These are phyloP conservation scores for Rhinichthys klamathensis DNA, from an alignment of 2,113 vertebrate genomes.

Conservation along the genomic window DNA sequence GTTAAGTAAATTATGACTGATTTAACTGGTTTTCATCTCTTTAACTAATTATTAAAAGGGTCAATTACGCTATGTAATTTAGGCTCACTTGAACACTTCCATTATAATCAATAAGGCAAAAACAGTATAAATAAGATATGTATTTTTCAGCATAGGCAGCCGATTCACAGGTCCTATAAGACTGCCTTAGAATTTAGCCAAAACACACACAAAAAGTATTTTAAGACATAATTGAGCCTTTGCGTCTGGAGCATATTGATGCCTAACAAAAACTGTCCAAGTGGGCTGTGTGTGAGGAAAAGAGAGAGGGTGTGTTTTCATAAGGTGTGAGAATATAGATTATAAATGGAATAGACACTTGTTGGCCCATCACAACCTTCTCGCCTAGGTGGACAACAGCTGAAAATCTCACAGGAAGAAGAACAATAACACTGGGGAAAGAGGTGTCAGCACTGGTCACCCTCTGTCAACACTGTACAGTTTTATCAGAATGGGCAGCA, in stretches of 20 bases:
- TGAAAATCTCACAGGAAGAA: slow-evolving; percentile 70
- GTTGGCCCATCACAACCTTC: neutral
- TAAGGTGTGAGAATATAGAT: neutral
- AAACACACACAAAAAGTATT: neutral
- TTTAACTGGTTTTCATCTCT: too few relatives aligned
- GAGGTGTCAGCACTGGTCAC: slow-evolving; percentile 52
- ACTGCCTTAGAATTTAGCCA: neutral
- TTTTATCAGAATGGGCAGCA: slow-evolving; percentile 66
- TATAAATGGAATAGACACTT: neutral
- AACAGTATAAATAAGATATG: neutral
- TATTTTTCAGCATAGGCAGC: neutral
- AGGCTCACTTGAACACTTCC: neutral
- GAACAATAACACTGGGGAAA: slow-evolving; percentile 71
- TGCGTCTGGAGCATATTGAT: neutral
- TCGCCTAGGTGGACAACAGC: slow-evolving; percentile 58
- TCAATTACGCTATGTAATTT: too few relatives aligned
- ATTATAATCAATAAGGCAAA: neutral
- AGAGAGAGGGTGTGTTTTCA: neutral
- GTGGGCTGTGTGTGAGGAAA: neutral
- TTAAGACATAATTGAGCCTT: neutral
- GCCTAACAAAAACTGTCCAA: neutral
- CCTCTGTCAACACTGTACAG: slow-evolving; percentile 15
- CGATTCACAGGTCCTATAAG: neutral
- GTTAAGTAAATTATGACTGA: neutral
- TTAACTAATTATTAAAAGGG: too few relatives aligned